Base-by-base conservation (phyloP, 2,797 vertebrate genomes). In the Atherinosoma microstoma region DNA sequence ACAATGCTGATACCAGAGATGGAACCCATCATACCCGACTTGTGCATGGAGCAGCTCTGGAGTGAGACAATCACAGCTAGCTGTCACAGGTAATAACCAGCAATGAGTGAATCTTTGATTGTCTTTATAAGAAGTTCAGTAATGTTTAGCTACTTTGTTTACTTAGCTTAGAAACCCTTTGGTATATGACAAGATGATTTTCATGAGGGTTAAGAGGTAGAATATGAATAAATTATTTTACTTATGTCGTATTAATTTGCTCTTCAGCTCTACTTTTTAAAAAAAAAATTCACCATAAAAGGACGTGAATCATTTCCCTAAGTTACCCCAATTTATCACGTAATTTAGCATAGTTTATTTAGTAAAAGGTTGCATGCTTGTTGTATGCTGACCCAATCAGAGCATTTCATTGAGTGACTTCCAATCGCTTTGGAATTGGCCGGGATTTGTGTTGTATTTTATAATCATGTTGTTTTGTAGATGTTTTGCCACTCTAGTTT, bases 41-140 rank as follows among this genome's bases (percentile, higher is more conserved):
- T 99, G 42, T 99, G 97, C 84, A 95, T 99, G 61, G 98, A 99
- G 76, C 97, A 98, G 78, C 94, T 99, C 56, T 99, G 98, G 98
- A 97, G 96, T 56, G 98, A 99, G 87, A 80, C 94, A 0, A 32
- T 93, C 36, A 78, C 93, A 22, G 95, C 89, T 34, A 79, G 85
- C 18, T 80, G 86, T 79, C 85, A 80, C 64, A 96, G 97, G 97
- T 98, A 95, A 62, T 58, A 20, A 69, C 16, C 24, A 10, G 36
- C 9, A 18, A 27, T 1, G n/a, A 10, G 58, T 35, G 9, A 35
- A 35, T 35, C 34, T 35, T 35, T 35, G 34, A 8, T 10, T 35
- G 34, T 11, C 18, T 70, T 30, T 15, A 16, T 54, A 38, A 36
- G 18, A 51, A 30, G 29, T 56, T 60, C 24, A 45, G 42, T 58